Conservation (phyloP, 2,797 vertebrate genomes). For the Hydrophis major region DNA sequence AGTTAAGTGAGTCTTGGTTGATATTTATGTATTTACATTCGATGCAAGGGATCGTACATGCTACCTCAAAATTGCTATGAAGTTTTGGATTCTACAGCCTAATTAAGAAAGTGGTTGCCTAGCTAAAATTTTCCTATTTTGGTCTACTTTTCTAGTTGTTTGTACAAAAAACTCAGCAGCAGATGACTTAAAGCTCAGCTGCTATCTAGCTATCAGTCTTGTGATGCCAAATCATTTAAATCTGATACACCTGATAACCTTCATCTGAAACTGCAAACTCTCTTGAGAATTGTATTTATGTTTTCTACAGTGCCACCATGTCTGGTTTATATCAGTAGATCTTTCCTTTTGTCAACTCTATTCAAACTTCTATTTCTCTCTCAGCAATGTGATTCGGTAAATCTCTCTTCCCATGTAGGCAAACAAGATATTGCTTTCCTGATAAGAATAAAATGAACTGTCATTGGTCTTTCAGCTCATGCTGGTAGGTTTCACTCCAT, state of each 20-base stretch:
- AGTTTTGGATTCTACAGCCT: not conserved
- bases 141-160: not conserved
- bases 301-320: conserved; percentile 1
- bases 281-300: conserved; percentile 21
- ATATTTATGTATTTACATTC: not conserved
- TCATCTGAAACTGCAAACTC: conserved; percentile 2
- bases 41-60: not conserved
- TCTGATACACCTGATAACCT: not conserved
- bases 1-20: not conserved
- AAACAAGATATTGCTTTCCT: conserved; percentile 7
- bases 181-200: not conserved
- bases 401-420: not conserved
- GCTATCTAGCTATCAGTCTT: not conserved
- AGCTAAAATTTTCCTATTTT: not conserved
- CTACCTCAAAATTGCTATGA: not conserved
- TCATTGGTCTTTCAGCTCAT: not conserved
- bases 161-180: not conserved
- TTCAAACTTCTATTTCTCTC: conserved; percentile 24
- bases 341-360: conserved; percentile 8
- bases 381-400: not conserved
- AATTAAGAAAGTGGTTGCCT: not conserved
- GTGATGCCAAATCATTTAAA: not conserved
- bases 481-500: not conserved
- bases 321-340: not conserved
- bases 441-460: not conserved